A percentile compares a stretch with the other conserved stretches of the same genome.
These are phyloP conservation scores for Pteropus alecto DNA, from an alignment of 2,113 vertebrate genomes.

Conservation along the genomic window DNA sequence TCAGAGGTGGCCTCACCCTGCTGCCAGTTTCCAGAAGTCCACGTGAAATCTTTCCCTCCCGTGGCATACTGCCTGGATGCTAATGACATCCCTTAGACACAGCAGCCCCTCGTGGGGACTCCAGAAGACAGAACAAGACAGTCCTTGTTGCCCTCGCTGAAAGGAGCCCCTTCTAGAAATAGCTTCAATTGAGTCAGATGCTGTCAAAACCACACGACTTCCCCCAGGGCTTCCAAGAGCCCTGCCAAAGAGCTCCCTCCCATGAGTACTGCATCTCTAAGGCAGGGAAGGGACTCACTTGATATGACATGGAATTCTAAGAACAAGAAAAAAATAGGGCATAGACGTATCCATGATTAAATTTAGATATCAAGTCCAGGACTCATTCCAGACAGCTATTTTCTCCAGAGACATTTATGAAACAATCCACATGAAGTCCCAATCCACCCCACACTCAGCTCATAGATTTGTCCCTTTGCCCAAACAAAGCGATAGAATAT, in stretches of 20 bases:
- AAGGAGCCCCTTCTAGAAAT: conserved; percentile 33
- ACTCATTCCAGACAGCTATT: not conserved
- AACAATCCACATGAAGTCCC: not conserved
- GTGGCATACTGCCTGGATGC: conserved; percentile 32
- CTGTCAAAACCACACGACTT: conserved; percentile 18
- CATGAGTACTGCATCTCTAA: not conserved
- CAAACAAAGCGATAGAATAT: not conserved
- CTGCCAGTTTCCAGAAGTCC: not conserved
- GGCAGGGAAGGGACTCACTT: not conserved
- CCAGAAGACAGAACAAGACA: conserved; percentile 70
- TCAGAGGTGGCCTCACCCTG: not conserved
- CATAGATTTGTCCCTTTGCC: not conserved
- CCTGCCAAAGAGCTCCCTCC: not conserved
- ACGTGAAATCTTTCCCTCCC: conserved; percentile 36
- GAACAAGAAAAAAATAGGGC: not conserved
- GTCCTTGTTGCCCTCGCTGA: conserved; percentile 59
- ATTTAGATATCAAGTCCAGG: not conserved
- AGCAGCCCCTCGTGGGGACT: conserved; percentile 11
- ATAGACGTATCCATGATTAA: not conserved
- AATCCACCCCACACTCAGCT: not conserved
- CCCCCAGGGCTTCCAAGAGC: not conserved
- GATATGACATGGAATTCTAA: not conserved
- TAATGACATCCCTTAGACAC: conserved; percentile 30
- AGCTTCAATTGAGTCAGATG: conserved; percentile 19
- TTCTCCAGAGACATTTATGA: not conserved